These are phyloP conservation scores for Glaucomys volans DNA, from an alignment of 2,113 vertebrate species.

Conservation along the genomic window DNA sequence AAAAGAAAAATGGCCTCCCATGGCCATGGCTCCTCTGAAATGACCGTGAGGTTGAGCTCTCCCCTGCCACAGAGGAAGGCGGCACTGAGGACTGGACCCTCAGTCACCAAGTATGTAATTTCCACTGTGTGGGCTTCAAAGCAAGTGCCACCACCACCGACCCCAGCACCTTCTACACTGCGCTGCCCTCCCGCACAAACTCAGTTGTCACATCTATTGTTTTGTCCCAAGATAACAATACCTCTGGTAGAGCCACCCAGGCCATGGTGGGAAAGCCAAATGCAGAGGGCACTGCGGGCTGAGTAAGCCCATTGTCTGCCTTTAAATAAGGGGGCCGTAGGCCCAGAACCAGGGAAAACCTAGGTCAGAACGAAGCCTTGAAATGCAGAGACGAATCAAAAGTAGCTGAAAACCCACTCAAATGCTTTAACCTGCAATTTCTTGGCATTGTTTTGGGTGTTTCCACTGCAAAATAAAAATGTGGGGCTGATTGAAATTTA, in stretches of 20 bases:
- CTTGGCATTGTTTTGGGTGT: not conserved
- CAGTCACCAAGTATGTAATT: not conserved
- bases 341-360: constrained; percentile 64
- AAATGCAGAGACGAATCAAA: constrained; percentile 58
- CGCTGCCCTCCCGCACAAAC: constrained; percentile 9
- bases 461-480: constrained; percentile 61
- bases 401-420: constrained; percentile 57
- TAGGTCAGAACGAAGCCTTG: constrained; percentile 50
- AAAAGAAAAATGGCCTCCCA: not conserved
- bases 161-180: not conserved
- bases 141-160: not conserved
- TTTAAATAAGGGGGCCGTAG: constrained; percentile 59
- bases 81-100: not conserved
- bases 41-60: not conserved
- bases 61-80: not conserved
- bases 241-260: constrained; percentile 32
- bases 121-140: not conserved
- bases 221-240: constrained; percentile 74
- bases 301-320: constrained; percentile 70
- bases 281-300: constrained; percentile 12
- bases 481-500: not conserved
- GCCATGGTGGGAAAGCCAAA: constrained; percentile 43
- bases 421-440: constrained; percentile 21
- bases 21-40: not conserved
- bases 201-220: constrained; percentile 49